Evolutionary conservation across 1,140 invertebrate genomes (phyloP).

Genomic region (Diplogasteroides magnus): DNA sequence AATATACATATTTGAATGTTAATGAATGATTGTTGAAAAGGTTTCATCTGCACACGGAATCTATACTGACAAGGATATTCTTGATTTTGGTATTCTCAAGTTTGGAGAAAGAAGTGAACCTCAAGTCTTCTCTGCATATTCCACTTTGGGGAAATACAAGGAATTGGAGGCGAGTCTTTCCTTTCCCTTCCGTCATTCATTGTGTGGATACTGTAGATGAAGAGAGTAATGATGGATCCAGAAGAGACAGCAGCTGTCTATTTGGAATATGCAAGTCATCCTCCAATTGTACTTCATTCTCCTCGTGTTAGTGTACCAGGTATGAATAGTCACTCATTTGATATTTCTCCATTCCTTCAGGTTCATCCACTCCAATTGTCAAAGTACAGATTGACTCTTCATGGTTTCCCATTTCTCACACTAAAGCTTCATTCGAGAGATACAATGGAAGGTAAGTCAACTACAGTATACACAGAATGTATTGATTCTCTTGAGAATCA

Average conservation of each 20-base stretch:
- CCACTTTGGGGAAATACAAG: neutral
- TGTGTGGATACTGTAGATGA: neutral
- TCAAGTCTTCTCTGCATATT: constrained; percentile 17
- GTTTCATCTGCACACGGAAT: constrained; percentile 60
- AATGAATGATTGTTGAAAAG: too few relatives aligned
- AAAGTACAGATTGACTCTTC: neutral
- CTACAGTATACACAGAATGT: too few relatives aligned
- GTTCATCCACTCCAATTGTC: neutral
- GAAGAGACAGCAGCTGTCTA: neutral
- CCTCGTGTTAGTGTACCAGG: neutral
- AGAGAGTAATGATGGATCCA: constrained; percentile 1
- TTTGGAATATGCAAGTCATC: neutral
- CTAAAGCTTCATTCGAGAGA: neutral
- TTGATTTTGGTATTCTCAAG: constrained; percentile 75
- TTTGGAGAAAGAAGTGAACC: constrained; percentile 43
- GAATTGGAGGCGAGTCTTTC: neutral
- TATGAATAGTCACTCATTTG: neutral
- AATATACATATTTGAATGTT: too few relatives aligned
- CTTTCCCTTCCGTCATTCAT: neutral
- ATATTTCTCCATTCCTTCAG: neutral
- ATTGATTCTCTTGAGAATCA: too few relatives aligned
- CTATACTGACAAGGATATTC: constrained; percentile 70
- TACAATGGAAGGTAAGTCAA: neutral
- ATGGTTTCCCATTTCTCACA: neutral
- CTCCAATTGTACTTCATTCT: neutral